These are phyloP conservation scores for Drosophila buzzatii DNA, from an alignment of 2,888 invertebrate genomes.

Conservation along the genomic window DNA sequence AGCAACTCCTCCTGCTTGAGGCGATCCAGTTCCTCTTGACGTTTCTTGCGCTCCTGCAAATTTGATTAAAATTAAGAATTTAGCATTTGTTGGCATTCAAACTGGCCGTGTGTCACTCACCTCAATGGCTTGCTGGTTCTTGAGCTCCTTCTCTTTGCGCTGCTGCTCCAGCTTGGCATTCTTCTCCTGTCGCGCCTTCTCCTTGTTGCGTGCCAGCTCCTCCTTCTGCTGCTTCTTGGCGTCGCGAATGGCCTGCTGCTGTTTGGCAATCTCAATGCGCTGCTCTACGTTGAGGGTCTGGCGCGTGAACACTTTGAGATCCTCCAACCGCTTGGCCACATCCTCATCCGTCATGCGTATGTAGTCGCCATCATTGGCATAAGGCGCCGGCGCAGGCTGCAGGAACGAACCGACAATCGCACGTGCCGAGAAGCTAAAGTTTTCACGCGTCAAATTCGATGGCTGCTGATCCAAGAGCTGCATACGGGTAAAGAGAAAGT, in stretches of 20 bases:
- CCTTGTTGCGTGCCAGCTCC: slow-evolving; percentile 87
- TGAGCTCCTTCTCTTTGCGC: slow-evolving; percentile 91
- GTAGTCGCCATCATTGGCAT: slow-evolving; percentile 89
- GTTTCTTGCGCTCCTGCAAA: slow-evolving; percentile 92
- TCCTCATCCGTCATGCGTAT: slow-evolving; percentile 93
- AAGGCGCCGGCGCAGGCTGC: slow-evolving; percentile 89
- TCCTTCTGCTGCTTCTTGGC: slow-evolving; percentile 91
- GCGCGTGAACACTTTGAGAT: slow-evolving; percentile 88
- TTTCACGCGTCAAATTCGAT: slow-evolving; percentile 91
- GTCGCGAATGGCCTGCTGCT: slow-evolving; percentile 90
- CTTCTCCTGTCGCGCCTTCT: slow-evolving; percentile 88
- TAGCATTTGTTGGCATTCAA: too few species aligned
- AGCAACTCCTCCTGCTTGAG: slow-evolving; percentile 93
- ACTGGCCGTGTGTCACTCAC: slow-evolving; percentile 86
- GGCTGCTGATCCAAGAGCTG: slow-evolving; percentile 88
- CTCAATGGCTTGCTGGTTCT: slow-evolving; percentile 95
- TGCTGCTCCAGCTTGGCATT: slow-evolving; percentile 93
- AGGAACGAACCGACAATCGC: slow-evolving; percentile 96
- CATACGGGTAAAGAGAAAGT: slow-evolving; percentile 83
- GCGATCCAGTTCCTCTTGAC: slow-evolving; percentile 94
- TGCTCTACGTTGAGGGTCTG: slow-evolving; percentile 90
- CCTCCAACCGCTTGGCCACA: slow-evolving; percentile 91
- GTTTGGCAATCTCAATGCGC: slow-evolving; percentile 90
- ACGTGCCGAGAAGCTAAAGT: slow-evolving; percentile 96
- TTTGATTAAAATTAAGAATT: not conserved